Conservation (phyloP, 2,113 vertebrate species). For the Dasyprocta punctata region DNA sequence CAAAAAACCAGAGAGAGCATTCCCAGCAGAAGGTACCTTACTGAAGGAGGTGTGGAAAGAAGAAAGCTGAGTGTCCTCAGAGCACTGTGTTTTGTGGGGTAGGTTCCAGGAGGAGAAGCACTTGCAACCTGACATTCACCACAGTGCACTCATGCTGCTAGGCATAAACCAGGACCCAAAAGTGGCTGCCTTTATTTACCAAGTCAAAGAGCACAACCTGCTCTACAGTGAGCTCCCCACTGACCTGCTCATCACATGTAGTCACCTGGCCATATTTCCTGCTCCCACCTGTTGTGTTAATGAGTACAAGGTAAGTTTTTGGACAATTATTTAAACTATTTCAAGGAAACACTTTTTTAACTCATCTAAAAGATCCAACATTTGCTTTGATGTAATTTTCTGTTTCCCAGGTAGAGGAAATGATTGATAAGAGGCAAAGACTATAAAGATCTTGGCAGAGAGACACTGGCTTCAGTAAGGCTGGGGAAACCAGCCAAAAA, state of each 20-base stretch:
- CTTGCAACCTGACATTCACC: background rate
- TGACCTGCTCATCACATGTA: background rate
- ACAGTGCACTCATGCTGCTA: background rate
- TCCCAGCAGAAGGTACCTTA: background rate
- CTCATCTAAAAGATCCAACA: background rate
- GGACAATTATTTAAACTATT: constrained; percentile 32
- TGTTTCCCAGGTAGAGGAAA: background rate
- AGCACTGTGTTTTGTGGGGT: background rate
- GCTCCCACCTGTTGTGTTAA: background rate
- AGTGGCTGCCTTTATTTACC: background rate
- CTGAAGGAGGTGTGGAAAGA: background rate
- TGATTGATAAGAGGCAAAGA: background rate
- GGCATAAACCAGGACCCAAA: background rate
- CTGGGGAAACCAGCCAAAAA: background rate
- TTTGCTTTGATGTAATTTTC: background rate
- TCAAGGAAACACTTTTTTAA: background rate
- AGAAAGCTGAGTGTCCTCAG: background rate
- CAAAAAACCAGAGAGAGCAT: background rate
- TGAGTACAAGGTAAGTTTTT: constrained; percentile 37
- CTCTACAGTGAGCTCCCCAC: background rate
- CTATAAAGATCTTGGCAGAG: background rate
- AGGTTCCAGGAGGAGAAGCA: background rate
- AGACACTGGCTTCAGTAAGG: background rate
- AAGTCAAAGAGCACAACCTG: constrained; percentile 46
- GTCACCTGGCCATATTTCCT: background rate